These are phyloP conservation scores for Piliocolobus tephrosceles DNA, from an alignment of 2,113 vertebrate genomes.

Conservation along the genomic window DNA sequence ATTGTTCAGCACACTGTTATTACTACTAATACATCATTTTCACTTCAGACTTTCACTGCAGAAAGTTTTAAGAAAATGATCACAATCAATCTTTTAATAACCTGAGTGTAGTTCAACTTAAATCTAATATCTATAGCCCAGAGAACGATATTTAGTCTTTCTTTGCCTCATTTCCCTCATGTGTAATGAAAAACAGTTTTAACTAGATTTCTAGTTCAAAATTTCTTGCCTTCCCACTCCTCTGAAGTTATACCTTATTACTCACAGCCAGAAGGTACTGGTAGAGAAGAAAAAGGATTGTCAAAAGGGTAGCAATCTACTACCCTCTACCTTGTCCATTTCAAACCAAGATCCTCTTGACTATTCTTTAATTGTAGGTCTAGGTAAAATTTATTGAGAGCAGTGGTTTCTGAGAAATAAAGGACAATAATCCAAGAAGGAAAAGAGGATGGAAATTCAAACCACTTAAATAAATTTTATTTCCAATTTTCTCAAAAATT, in stretches of 20 bases:
- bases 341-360: neutral
- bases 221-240: too few relatives aligned
- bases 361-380: neutral
- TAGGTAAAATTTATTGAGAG: neutral
- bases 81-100: conserved; percentile 45
- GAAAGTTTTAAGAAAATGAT: conserved; percentile 45
- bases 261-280: neutral
- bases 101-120: neutral
- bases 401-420: neutral
- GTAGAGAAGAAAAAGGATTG: neutral
- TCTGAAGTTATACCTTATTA: neutral
- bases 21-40: conserved; percentile 38
- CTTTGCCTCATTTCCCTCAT: neutral
- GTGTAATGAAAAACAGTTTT: neutral
- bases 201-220: neutral
- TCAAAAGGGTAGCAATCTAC: accelerated
- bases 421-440: neutral
- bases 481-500: neutral
- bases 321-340: neutral
- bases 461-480: neutral
- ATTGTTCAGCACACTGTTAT: conserved; percentile 35
- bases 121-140: neutral
- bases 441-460: neutral
- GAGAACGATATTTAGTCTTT: neutral
- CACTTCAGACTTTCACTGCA: conserved; percentile 9